Evolutionary conservation across 2,797 vertebrate species (phyloP), one percentile per base, ranked within the genome.

Genomic region (Mergus octosetaceus): DNA sequence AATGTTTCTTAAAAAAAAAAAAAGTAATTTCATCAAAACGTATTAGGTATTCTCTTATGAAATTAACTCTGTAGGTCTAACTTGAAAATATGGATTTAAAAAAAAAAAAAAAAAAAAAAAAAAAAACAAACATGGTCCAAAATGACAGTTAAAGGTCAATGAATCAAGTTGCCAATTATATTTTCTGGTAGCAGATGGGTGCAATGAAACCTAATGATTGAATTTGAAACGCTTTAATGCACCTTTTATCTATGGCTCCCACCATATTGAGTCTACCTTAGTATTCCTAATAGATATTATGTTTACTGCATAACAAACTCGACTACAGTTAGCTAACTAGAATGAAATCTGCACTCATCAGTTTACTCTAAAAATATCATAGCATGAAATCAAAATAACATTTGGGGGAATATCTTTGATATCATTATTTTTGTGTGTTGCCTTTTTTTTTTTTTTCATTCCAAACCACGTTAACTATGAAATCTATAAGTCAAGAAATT

Each of bases 181-280:
- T 95, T 97, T 97, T 95, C 95, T 96, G 89, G 95, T 94, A 98
- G 96, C 97, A 98, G 97, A 98, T 97, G 97, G 96, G 89, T 96
- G 87, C 95, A 97, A 96, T 97, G 97, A 97, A 97, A 98, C 83
- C 90, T 93, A 93, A 96, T 97, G 97, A 98, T 97, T 97, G 93
- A 92, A 98, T 98, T 97, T 97, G 95, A 97, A 97, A 97, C 71
- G 91, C 97, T 97, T 97, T 98, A 96, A 90, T 96, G 94, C 83
- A 96, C 84, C 95, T 97, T 98, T 97, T 97, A 97, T 98, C 95
- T 96, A 70, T 89, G 80, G 95, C 73, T 95, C 58, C 51, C 87
- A 97, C 92, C 82, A 94, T 92, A 97, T 94, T 97, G 93, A 96
- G 36, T 92, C 68, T 95, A 97, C 89, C 92, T 96, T 97, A 97